Conservation (phyloP, 2,888 invertebrate species). For the Heterodera filipjevi region DNA sequence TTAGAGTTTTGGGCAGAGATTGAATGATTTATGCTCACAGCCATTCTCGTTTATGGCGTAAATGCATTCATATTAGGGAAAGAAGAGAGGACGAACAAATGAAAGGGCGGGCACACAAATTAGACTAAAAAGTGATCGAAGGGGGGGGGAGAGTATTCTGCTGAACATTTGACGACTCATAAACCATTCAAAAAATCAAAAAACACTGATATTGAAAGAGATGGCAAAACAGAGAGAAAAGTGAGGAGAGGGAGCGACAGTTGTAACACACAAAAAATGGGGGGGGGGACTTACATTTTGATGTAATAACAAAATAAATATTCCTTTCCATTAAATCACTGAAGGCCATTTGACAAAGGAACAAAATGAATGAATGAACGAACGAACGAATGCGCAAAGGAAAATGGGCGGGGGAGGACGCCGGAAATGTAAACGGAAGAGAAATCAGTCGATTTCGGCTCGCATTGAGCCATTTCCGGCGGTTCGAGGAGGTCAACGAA, state of each 20-base stretch:
- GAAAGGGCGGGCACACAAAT: neutral
- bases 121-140: neutral
- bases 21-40: neutral
- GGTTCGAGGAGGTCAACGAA: neutral
- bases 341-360: neutral
- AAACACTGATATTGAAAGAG: neutral
- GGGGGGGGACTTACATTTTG: neutral
- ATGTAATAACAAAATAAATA: neutral
- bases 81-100: neutral
- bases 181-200: no score
- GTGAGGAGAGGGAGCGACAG: neutral
- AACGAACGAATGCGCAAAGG: neutral
- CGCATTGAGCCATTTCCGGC: neutral
- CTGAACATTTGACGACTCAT: no score
- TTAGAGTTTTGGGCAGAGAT: neutral
- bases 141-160: neutral
- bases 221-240: neutral
- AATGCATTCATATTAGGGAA: neutral
- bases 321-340: neutral
- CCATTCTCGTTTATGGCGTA: conserved; percentile 2
- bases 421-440: neutral
- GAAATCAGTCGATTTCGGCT: neutral
- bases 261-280: neutral
- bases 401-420: neutral
- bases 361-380: conserved; percentile 1